Conservation (phyloP, 2,797 vertebrate species). For the Manis crassicaudata region DNA sequence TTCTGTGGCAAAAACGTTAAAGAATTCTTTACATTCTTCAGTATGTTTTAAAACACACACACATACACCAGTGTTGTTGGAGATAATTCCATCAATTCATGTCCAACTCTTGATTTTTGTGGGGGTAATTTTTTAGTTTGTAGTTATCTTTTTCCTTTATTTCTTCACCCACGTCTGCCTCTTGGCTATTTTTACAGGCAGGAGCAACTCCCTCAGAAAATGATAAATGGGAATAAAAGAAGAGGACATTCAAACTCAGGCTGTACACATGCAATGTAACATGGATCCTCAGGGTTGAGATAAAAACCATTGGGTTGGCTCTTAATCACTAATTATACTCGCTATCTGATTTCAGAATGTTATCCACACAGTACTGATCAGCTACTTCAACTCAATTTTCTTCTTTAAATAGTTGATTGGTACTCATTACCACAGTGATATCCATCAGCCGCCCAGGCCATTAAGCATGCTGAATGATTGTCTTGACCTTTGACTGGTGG, state of each 20-base stretch:
- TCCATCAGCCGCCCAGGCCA: background rate
- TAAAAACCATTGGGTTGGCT: conserved; percentile 30
- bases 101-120: conserved; percentile 48
- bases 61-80: background rate
- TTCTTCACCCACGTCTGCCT: conserved; percentile 34
- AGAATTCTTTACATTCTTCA: background rate
- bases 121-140: conserved; percentile 25
- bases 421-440: conserved; percentile 41
- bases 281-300: conserved; percentile 12
- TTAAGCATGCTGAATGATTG: background rate
- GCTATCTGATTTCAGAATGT: conserved; percentile 62
- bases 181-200: conserved; percentile 65
- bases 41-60: background rate
- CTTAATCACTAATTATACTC: conserved; percentile 60
- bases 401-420: conserved; percentile 64
- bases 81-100: conserved; percentile 34
- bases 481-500: conserved; percentile 34
- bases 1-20: background rate
- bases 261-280: conserved; percentile 47
- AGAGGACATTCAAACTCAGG: conserved; percentile 52
- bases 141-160: conserved; percentile 57
- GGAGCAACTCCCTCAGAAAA: conserved; percentile 60
- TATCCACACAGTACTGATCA: conserved; percentile 51
- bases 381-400: conserved; percentile 67
- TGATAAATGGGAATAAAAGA: conserved; percentile 51